phyloP scores from a whole-genome alignment of 2,888 invertebrate genomes.

The Dusona sp. region DNA sequence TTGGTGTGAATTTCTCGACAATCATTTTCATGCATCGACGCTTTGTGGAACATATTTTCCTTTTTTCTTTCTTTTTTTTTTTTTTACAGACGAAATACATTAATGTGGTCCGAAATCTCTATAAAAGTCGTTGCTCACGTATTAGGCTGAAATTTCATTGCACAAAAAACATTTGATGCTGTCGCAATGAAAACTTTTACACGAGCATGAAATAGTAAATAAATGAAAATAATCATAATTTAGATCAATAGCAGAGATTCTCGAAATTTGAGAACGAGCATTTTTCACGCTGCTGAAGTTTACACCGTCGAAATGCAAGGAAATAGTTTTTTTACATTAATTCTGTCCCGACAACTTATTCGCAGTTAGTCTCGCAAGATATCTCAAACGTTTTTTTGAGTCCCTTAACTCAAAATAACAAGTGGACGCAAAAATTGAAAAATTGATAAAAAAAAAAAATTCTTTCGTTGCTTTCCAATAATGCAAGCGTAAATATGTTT shows the following conservation, averaged over 20 bases:
- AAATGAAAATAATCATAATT: not conserved
- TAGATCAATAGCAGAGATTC: not conserved
- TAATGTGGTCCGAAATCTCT: not conserved
- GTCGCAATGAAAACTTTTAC: not conserved
- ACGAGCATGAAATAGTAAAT: conserved; percentile 8
- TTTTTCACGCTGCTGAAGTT: not conserved
- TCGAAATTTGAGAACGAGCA: not conserved
- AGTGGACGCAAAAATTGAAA: not conserved
- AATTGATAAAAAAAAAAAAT: not conserved
- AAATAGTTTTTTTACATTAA: not conserved
- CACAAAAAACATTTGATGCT: conserved; percentile 43
- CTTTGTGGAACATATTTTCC: conserved; percentile 47
- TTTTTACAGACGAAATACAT: not conserved
- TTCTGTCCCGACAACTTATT: not conserved
- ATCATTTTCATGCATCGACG: conserved; percentile 69
- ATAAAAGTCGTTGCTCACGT: conserved; percentile 25
- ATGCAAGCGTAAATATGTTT: not conserved
- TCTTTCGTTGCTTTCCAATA: not conserved
- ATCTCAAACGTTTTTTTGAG: no score
- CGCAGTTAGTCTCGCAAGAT: no score
- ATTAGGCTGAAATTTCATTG: conserved; percentile 36
- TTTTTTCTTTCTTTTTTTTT: conserved; percentile 10
- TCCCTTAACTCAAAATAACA: not conserved
- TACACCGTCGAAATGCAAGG: not conserved
- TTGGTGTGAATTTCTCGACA: conserved; percentile 77